Base-by-base conservation (phyloP, 2,888 invertebrate genomes). In the Monopis laevigella region DNA sequence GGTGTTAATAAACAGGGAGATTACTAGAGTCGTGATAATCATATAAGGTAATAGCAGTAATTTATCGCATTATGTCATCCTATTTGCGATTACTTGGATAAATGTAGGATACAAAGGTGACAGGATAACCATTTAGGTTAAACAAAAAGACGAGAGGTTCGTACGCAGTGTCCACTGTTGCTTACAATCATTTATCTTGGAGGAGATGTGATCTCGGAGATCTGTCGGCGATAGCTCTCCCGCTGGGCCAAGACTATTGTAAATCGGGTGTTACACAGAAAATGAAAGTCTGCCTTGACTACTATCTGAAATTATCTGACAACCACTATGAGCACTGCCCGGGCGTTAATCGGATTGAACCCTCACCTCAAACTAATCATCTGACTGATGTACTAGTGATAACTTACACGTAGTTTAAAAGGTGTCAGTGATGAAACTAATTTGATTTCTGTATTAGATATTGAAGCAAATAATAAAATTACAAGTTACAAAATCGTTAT, bases 301-400 rank as follows among this genome's bases (percentile, higher is more conserved):
- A 30, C 32, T 40, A 41, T 40, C 38, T 28, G 16, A 13, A 39
- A 40, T 43, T 56, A 56, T 56, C 54, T 53, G 55, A 56, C 56
- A 58, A 19, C n/a, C 7, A 29, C 7, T 29, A n/a, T 5, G 29
- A n/a, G n/a, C 13, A 21, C 21, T 40, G 56, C 54, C 53, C 54
- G 21, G 52, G 49, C 49, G 55, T 51, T 60, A 59, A 60, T 55
- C 58, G 53, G 53, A 55, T 53, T 57, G 51, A 58, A 56, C 57
- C 56, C 53, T 57, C 53, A 57, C 54, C 54, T 16, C 13, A 21
- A 36, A 21, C n/a, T n/a, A n/a, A n/a, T n/a, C n/a, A n/a, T n/a
- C n/a, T n/a, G n/a, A n/a, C n/a, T n/a, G n/a, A n/a, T n/a, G n/a
- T n/a, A n/a, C n/a, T n/a, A n/a, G n/a, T n/a, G n/a, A n/a, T n/a